These are phyloP conservation scores for Spodoptera littoralis DNA, from an alignment of 2,888 invertebrate genomes.

Conservation along the genomic window DNA sequence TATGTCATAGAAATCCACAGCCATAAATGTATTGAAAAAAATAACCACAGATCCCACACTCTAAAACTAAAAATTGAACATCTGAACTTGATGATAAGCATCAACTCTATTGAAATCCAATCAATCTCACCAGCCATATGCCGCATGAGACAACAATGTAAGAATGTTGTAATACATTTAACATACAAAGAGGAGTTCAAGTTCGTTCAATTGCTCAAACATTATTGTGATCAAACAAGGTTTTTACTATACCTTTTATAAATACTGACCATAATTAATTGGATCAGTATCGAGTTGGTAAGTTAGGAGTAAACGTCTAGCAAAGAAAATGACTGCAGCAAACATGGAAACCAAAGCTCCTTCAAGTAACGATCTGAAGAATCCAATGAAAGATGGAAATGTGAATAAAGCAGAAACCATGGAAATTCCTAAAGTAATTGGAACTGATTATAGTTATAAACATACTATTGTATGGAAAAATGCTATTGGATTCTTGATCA, in stretches of 20 bases:
- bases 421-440: slow-evolving; percentile 55
- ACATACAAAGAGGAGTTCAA: slow-evolving; percentile 44
- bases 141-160: slow-evolving; percentile 12
- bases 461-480: slow-evolving; percentile 90
- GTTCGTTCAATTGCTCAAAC: slow-evolving; percentile 29
- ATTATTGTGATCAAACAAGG: neutral
- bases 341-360: slow-evolving; percentile 18
- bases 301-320: slow-evolving; percentile 7
- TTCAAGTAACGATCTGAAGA: slow-evolving; percentile 6
- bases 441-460: slow-evolving; percentile 73
- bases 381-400: slow-evolving; percentile 2
- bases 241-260: slow-evolving; percentile 27
- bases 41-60: neutral
- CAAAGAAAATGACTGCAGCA: slow-evolving; percentile 28
- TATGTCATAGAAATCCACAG: too few relatives aligned
- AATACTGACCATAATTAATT: neutral
- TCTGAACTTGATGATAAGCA: too few relatives aligned
- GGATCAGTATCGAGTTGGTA: slow-evolving; percentile 12
- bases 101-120: too few relatives aligned
- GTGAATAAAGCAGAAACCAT: neutral
- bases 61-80: too few relatives aligned
- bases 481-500: slow-evolving; percentile 87
- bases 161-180: slow-evolving; percentile 9
- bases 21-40: neutral
- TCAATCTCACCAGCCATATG: neutral